Evolutionary conservation across 2,888 invertebrate genomes (phyloP), one percentile per base, ranked within the genome.

Genomic region (Antheraea assamensis): DNA sequence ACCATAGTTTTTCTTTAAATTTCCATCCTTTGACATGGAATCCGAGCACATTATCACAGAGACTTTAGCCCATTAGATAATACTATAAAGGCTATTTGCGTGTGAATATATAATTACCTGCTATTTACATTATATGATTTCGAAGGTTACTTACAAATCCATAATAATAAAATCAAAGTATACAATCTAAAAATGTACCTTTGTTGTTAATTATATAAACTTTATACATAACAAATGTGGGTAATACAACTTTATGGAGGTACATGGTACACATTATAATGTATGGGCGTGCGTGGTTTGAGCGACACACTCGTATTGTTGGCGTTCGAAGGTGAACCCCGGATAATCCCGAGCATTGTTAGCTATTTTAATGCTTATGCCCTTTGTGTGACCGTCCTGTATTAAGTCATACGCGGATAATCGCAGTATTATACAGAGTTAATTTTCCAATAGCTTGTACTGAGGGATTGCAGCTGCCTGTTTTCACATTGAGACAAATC

Each of bases 371-470:
- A 93, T 93, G 90, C 92, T 92, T 92, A 92, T 89, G 85, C 87
- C 89, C 87, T 89, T 94, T 94, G 93, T 94, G 87, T 81, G 87
- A 87, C 86, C 86, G 89, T 83, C 88, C 88, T 91, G 92, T 92
- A 94, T 94, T 93, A 92, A 94, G 88, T 93, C 91, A 91, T 94
- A 93, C 90, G 90, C 92, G 91, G 93, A 93, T 94, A 94, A 94
- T 94, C 94, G 92, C 85, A 81, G 91, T 87, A 92, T 94, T 94
- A 94, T 94, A 84, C 86, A 80, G 91, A 91, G 91, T 93, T 94
- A 93, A 93, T 93, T 94, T 94, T 91, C 90, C 92, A 90, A 92
- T 90, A 84, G 88, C 84, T 81, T 81, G 85, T 71, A 24, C 79
- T 83, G 82, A 84, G 86, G 85, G 87, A 87, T 87, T 87, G 88